Percentiles rank a stretch among this genome's conserved stretches.
Conservation (phyloP, 1,140 invertebrate genomes). For the Zaprionus africanus region DNA sequence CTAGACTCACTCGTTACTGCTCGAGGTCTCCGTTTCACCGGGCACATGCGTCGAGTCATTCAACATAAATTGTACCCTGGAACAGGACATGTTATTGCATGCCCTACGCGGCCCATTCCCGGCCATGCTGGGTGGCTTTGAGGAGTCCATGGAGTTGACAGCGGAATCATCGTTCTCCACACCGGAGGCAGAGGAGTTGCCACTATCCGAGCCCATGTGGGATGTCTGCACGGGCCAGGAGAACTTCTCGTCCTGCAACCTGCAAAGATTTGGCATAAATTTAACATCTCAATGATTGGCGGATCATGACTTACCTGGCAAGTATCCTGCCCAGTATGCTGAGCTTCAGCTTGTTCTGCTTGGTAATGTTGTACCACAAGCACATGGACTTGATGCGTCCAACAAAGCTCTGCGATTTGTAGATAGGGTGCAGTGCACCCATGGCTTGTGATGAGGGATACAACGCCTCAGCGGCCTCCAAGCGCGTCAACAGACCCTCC, state of each 20-base stretch:
- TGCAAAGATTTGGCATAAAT: conserved; percentile 10
- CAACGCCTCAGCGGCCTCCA: conserved; percentile 91
- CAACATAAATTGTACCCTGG: conserved; percentile 75
- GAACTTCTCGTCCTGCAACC: conserved; percentile 82
- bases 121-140: conserved; percentile 62
- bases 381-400: conserved; percentile 91
- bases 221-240: conserved; percentile 82
- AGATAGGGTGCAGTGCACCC: conserved; percentile 89
- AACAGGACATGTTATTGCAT: conserved; percentile 56
- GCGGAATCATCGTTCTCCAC: conserved; percentile 80
- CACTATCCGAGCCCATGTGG: conserved; percentile 68
- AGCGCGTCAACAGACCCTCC: conserved; percentile 88
- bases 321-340: conserved; percentile 91
- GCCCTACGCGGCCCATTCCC: conserved; percentile 38
- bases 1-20: conserved; percentile 75
- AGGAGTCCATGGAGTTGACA: conserved; percentile 78
- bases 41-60: conserved; percentile 74
- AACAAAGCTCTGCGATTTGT: conserved; percentile 88
- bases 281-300: no score
- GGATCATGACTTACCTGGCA: conserved; percentile 82
- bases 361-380: conserved; percentile 95
- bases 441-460: conserved; percentile 94
- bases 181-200: conserved; percentile 74
- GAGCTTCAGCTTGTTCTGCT: conserved; percentile 92
- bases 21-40: conserved; percentile 76